A percentile compares a stretch with the other conserved stretches of the same genome.
phyloP scores from a whole-genome alignment of 2,888 invertebrate genomes.

The Hirudinaria manillensis region DNA sequence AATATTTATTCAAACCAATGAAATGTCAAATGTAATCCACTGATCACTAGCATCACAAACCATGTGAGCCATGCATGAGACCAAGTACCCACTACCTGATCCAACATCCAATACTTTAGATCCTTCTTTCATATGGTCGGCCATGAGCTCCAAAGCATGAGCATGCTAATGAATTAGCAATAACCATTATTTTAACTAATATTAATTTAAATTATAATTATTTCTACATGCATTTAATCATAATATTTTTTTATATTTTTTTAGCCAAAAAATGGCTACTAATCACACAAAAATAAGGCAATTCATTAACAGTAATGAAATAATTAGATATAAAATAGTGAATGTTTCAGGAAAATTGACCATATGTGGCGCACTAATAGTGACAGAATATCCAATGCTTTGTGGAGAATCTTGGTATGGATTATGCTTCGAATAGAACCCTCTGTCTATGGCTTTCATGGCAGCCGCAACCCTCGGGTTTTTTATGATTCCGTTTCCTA shows the following conservation, averaged over 20 bases:
- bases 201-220: no score
- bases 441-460: slow-evolving; percentile 52
- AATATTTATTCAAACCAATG: background rate
- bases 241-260: no score
- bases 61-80: slow-evolving; percentile 54
- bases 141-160: slow-evolving; percentile 53
- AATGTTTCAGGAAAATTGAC: slow-evolving; percentile 39
- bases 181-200: background rate
- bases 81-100: slow-evolving; percentile 56
- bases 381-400: slow-evolving; percentile 82
- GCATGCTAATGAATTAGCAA: slow-evolving; percentile 49
- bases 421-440: slow-evolving; percentile 46
- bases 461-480: slow-evolving; percentile 46
- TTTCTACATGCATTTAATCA: no score
- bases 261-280: no score
- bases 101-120: slow-evolving; percentile 58
- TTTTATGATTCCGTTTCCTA: slow-evolving; percentile 53
- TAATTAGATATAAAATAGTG: no score
- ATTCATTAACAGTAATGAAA: background rate
- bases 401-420: slow-evolving; percentile 53
- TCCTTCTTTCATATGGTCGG: slow-evolving; percentile 50
- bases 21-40: background rate
- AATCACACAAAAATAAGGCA: no score
- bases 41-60: slow-evolving; percentile 46
- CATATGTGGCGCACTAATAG: slow-evolving; percentile 56